Evolutionary conservation across 2,888 invertebrate species (phyloP), one percentile per base, ranked within the genome.

Genomic region (Acanthosoma haemorrhoidale): DNA sequence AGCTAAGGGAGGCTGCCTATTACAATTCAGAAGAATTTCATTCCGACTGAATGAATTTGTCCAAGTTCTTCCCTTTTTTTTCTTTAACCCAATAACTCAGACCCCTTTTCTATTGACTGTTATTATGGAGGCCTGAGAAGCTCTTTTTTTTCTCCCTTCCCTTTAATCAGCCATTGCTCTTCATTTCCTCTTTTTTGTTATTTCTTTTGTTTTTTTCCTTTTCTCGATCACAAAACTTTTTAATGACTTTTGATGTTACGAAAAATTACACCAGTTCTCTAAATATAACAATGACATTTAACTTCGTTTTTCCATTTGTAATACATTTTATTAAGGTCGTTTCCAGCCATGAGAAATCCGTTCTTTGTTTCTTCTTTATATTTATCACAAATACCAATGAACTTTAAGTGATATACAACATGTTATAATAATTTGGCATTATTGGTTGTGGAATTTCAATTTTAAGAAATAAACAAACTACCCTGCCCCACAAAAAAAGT

Each of bases 91-190:
- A 51, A 51, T 51, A 51, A 51, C 51, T 51, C 51, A 25, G 25
- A 2, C n/a, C 51, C 51, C 29, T 25, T 21, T 43, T 13, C 21
- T 51, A 51, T 51, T 51, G 51, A n/a, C 51, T 51, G 51, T 51
- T 51, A 51, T 51, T 51, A 51, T 51, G 51, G 60, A 60, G 15
- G 18, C 38, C 38, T 13, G 38, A 13, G 13, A 11, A 2, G 2
- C 43, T 25, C 51, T 51, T 25, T 25, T 25, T 5, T 25, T n/a
- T 25, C 51, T 1, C 38, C 38, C 5, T 9, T 16, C 15, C 25
- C 16, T 16, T 32, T 34, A 60, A 60, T 60, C 60, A 32, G 32
- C 60, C 36, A 34, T 60, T 60, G 4, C 60, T 60, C 29, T 36
- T 32, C 4, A 32, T 60, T 60, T 60, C 36, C 60, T 36, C 38